Evolutionary conservation across 2,888 invertebrate genomes (phyloP), one percentile per base, ranked within the genome.

Genomic region (Caenorhabditis macrosperma): DNA sequence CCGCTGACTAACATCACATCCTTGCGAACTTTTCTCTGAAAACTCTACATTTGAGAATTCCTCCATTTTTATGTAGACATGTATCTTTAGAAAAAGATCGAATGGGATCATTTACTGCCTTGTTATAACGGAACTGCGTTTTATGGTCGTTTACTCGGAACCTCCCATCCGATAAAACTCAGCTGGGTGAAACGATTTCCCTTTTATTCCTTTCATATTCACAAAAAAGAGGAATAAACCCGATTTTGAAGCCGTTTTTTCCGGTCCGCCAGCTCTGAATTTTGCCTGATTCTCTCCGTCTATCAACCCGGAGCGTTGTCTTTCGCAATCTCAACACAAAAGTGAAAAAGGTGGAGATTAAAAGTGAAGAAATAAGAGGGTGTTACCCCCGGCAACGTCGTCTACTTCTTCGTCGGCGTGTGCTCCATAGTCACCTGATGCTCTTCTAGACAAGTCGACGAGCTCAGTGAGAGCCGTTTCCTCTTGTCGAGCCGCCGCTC

Each of bases 381-480:
- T 69, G 69, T 69, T 60, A 60, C 69, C 60, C 69, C 46, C 6
- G 57, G 60, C 69, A 60, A 60, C 69, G 50, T 57, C 46, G 15
- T 9, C 46, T 69, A 20, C 41, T 33, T 33, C 33, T 33, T 10
- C 33, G 10, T 33, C 10, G 5, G 6, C 6, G 5, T 38, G 6
- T 28, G 22, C 35, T 50, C 41, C n/a, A 41, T 12, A 1, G 64
- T 59, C 60, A 41, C 38, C 33, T 60, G 50, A 60, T 54, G 12
- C 54, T 66, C 55, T 44, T 44, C 28, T 30, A 33, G 48, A 28
- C 46, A 61, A 30, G 28, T 28, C 9, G 41, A 54, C 15, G 6
- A 9, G 24, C 15, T 20, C 17, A 44, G 54, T 55, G n/a, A n/a
- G n/a, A n/a, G n/a, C n/a, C n/a, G n/a, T n/a, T n/a, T n/a, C n/a